phyloP scores from a whole-genome alignment of 2,888 invertebrate genomes.

The Oscheius sp. region DNA sequence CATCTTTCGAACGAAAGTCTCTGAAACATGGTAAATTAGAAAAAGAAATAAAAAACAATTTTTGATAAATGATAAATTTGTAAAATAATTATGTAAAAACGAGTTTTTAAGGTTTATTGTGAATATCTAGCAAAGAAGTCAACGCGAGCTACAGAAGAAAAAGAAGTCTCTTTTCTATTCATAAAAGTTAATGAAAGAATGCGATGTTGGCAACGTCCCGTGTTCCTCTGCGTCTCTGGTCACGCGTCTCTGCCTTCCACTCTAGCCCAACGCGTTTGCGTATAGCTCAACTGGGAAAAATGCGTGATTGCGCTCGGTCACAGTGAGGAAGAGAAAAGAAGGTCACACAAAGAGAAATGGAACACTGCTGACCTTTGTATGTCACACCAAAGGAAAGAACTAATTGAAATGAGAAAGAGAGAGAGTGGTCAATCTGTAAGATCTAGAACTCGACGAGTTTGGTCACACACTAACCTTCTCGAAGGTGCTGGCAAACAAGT shows the following conservation, averaged over 20 bases:
- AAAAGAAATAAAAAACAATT: slow-evolving; percentile 27
- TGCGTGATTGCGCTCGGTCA: slow-evolving; percentile 30
- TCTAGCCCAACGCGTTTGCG: slow-evolving; percentile 13
- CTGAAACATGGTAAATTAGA: slow-evolving; percentile 16
- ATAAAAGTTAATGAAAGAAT: too few species aligned
- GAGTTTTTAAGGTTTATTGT: neutral
- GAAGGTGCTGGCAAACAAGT: slow-evolving; percentile 31
- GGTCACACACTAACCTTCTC: slow-evolving; percentile 35
- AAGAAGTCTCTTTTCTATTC: slow-evolving; percentile 5
- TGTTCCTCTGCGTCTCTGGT: too few species aligned
- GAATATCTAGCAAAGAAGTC: slow-evolving; percentile 12
- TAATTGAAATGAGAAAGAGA: slow-evolving; percentile 36
- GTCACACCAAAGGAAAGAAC: slow-evolving; percentile 42
- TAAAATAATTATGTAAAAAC: slow-evolving; percentile 25
- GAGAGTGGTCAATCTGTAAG: too few species aligned
- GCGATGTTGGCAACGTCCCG: too few species aligned
- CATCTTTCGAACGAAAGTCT: slow-evolving; percentile 4
- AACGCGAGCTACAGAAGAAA: slow-evolving; percentile 8
- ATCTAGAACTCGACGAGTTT: slow-evolving; percentile 39
- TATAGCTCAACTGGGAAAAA: slow-evolving; percentile 18
- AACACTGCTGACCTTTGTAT: slow-evolving; percentile 34
- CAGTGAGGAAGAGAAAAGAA: slow-evolving; percentile 36
- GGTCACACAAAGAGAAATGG: slow-evolving; percentile 37
- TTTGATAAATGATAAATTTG: slow-evolving; percentile 26
- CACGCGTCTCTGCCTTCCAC: too few species aligned